A percentile compares a stretch with the other conserved stretches of the same genome.
phyloP scores from a whole-genome alignment of 2,113 vertebrate species.

The Phasianus colchicus region DNA sequence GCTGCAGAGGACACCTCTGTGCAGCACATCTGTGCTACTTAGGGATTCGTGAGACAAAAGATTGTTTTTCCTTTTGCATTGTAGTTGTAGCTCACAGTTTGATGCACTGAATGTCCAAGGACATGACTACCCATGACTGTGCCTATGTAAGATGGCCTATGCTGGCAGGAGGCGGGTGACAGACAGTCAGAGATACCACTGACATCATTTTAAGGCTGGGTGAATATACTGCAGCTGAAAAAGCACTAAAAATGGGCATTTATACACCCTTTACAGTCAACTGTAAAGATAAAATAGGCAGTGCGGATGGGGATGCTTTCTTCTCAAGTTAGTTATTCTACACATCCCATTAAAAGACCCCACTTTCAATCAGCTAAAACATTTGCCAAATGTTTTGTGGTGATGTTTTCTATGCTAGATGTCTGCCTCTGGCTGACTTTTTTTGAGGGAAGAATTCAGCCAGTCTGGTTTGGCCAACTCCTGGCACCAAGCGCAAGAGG shows the following conservation, averaged over 20 bases:
- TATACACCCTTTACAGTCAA: neutral
- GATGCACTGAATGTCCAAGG: neutral
- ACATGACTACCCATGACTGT: accelerated
- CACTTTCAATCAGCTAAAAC: neutral
- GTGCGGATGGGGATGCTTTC: neutral
- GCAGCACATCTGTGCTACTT: neutral
- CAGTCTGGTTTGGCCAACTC: neutral
- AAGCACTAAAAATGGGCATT: neutral
- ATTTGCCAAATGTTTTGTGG: slow-evolving; percentile 8
- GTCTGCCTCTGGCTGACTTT: neutral
- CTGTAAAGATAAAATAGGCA: neutral
- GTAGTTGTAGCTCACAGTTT: neutral
- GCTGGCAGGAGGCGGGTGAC: neutral
- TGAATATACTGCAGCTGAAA: neutral
- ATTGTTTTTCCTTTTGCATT: neutral
- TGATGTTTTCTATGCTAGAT: slow-evolving; percentile 11
- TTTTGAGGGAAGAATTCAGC: neutral
- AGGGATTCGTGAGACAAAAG: neutral
- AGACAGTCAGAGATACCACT: slow-evolving; percentile 11
- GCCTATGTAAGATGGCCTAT: neutral
- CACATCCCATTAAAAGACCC: neutral
- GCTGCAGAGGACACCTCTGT: neutral
- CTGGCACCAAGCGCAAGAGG: neutral
- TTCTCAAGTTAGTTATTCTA: slow-evolving; percentile 10
- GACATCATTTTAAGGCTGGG: slow-evolving; percentile 24